phyloP scores from a whole-genome alignment of 2,888 invertebrate species.

The Mechanitis mazaeus region DNA sequence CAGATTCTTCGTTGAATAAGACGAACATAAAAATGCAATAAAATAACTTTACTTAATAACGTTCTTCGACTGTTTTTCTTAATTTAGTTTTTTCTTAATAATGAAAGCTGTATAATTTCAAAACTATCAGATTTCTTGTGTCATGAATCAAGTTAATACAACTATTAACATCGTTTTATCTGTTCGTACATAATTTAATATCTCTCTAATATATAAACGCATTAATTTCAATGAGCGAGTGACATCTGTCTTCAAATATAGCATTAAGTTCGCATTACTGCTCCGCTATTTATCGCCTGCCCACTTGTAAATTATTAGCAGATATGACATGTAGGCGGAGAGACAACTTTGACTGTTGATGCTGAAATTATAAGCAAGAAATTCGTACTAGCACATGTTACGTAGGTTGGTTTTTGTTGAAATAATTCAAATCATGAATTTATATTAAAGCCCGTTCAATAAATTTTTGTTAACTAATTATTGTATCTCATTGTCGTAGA shows the following conservation, averaged over 20 bases:
- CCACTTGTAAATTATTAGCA: conserved; percentile 31
- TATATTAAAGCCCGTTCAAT: too few species aligned
- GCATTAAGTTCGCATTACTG: conserved; percentile 20
- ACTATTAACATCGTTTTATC: neutral
- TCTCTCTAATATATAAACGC: conserved; percentile 8
- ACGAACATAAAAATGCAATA: too few species aligned
- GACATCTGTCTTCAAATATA: conserved; percentile 8
- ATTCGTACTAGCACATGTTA: neutral
- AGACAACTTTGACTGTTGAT: conserved; percentile 3
- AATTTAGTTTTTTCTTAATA: too few species aligned
- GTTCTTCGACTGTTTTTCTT: too few species aligned
- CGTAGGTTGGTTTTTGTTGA: neutral
- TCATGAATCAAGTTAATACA: neutral
- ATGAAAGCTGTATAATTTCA: too few species aligned
- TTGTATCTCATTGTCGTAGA: too few species aligned
- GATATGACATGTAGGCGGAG: conserved; percentile 28
- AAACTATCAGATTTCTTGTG: neutral
- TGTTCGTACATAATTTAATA: neutral
- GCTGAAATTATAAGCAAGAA: neutral
- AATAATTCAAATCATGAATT: too few species aligned
- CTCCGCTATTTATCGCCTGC: conserved; percentile 38
- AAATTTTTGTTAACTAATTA: too few species aligned
- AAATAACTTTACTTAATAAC: too few species aligned
- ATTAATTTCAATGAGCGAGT: conserved; percentile 16
- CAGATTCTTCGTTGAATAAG: too few species aligned